Evolutionary conservation across 1,140 invertebrate species (phyloP).

Genomic region (Melitaea cinxia): DNA sequence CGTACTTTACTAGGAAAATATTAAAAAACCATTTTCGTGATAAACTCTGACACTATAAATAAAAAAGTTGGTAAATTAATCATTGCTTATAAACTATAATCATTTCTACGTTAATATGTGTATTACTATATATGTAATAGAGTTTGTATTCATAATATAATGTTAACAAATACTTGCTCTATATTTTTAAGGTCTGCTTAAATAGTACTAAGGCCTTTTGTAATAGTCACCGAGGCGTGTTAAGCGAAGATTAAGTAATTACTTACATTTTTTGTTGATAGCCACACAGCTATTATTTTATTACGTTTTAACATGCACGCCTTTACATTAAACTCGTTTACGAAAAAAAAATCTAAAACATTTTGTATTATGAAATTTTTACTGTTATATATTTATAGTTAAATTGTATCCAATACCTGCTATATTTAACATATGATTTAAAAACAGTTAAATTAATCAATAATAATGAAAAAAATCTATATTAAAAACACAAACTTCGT

Average conservation of each 20-base stretch:
- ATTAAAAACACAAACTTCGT: too few relatives aligned
- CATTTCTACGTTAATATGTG: too few relatives aligned
- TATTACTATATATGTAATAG: too few relatives aligned
- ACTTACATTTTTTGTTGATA: slow-evolving; percentile 33
- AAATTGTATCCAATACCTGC: neutral
- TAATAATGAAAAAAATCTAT: too few relatives aligned
- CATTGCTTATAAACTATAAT: too few relatives aligned
- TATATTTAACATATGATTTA: neutral
- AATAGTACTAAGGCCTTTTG: slow-evolving; percentile 20
- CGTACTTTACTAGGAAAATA: too few relatives aligned
- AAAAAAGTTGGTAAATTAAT: too few relatives aligned
- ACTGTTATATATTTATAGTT: neutral
- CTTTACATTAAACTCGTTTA: slow-evolving; percentile 16
- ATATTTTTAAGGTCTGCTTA: slow-evolving; percentile 7
- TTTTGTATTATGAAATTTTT: neutral
- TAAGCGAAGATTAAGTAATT: slow-evolving; percentile 34
- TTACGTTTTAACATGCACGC: slow-evolving; percentile 32
- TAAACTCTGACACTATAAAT: too few relatives aligned
- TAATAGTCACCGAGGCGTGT: slow-evolving; percentile 35
- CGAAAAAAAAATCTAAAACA: neutral
- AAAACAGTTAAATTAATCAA: neutral
- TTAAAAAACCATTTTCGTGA: too few relatives aligned
- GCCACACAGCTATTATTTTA: slow-evolving; percentile 31
- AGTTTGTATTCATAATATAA: neutral
- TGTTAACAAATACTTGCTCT: neutral